Conservation (phyloP, 2,888 invertebrate genomes). For the Dione juno region DNA sequence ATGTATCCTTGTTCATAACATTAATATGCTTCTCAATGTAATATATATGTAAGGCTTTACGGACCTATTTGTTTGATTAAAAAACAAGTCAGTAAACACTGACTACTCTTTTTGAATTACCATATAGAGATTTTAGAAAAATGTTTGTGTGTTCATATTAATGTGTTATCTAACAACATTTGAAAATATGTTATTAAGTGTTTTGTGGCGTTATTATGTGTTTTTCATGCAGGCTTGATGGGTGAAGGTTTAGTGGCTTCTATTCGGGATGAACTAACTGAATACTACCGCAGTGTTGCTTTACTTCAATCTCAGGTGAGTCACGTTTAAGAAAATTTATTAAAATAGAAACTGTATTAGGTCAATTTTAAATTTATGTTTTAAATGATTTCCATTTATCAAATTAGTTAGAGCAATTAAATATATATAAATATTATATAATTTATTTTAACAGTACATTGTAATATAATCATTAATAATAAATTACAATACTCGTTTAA, state of each 20-base stretch:
- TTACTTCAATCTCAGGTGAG: slow-evolving; percentile 93
- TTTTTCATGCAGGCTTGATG: slow-evolving; percentile 85
- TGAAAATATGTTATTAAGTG: neutral
- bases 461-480: no score
- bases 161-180: neutral
- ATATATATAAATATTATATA: no score
- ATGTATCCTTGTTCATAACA: neutral
- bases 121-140: neutral
- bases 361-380: no score
- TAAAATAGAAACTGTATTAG: no score
- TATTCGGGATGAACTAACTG: slow-evolving; percentile 91
- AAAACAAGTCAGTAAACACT: neutral
- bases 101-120: neutral
- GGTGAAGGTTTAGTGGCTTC: slow-evolving; percentile 94
- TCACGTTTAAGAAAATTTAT: neutral
- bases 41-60: slow-evolving; percentile 2
- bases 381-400: no score
- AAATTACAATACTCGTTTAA: no score
- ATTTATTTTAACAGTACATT: no score
- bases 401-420: no score
- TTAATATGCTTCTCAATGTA: neutral
- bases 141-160: neutral
- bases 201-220: slow-evolving; percentile 7
- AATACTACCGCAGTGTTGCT: slow-evolving; percentile 95
- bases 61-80: neutral